Evolutionary conservation across 1,140 invertebrate species (phyloP), one percentile per base, ranked within the genome.

Genomic region (Penaeus indicus): DNA sequence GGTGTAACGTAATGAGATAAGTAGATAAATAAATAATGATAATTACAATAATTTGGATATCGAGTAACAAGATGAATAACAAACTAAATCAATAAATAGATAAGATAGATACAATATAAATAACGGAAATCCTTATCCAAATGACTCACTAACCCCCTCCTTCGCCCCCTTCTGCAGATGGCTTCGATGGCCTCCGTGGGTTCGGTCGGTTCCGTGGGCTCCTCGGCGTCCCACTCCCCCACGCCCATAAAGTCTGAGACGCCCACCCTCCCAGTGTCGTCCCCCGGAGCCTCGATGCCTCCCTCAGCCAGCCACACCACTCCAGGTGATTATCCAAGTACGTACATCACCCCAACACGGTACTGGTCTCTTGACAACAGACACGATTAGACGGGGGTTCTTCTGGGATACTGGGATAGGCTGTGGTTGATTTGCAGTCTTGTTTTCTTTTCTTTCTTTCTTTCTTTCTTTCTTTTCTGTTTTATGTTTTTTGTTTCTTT

Each of bases 201-300:
- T 25, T 91, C 91, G 3, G 91, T 92, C 87, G 84, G 92, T 90
- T 54, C 92, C 82, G 83, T 92, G 90, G 90, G 91, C 0, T 91
- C 90, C 5, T 97, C 93, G 96, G 96, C 92, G 96, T 96, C 54
- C 96, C 96, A 92, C 95, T 96, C 90, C 95, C 95, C 90, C 96
- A 96, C 92, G 95, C 96, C 90, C 91, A 93, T 91, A 92, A 97
- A 97, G 92, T 97, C 96, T 60, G 97, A 97, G 93, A 92, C 90
- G 85, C 92, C 84, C 90, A 96, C 96, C 1, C 96, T 97, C 91
- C 96, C 96, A 80, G 94, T 94, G 11, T 94, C 93, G 64, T 93
- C 93, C 90, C 93, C 95, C 94, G 90, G 95, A 94, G 90, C 95
- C 94, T 91, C 92, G 90, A 91, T 91, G 91, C 90, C 92, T 90